These are phyloP conservation scores for Catocala sponsa DNA, from an alignment of 2,888 invertebrate genomes.

Conservation along the genomic window DNA sequence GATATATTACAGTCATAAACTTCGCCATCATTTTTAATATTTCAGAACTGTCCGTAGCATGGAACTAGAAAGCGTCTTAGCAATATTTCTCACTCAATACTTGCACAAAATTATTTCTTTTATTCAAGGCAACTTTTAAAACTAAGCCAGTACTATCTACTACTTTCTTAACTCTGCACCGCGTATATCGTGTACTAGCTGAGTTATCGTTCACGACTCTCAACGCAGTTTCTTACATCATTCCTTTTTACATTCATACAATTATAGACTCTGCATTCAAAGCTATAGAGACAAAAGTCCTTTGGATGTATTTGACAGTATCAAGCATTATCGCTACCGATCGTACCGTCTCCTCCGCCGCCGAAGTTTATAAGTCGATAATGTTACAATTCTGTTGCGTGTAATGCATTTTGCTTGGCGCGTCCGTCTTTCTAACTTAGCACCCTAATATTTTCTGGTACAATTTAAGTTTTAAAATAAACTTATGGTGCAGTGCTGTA, in stretches of 20 bases:
- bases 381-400: conserved; percentile 53
- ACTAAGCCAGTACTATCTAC: conserved; percentile 32
- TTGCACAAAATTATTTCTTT: conserved; percentile 36
- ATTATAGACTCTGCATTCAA: conserved; percentile 34
- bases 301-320: conserved; percentile 25
- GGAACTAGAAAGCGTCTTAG: conserved; percentile 13
- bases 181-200: conserved; percentile 45
- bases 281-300: conserved; percentile 30
- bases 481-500: conserved; percentile 25
- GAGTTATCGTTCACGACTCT: conserved; percentile 50
- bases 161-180: conserved; percentile 46
- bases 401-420: conserved; percentile 42
- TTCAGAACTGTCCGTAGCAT: conserved; percentile 4
- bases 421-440: conserved; percentile 33
- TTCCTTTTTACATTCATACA: conserved; percentile 24
- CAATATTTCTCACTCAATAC: conserved; percentile 22
- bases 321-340: conserved; percentile 31
- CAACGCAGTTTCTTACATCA: conserved; percentile 48
- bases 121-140: conserved; percentile 26
- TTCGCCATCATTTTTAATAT: neutral
- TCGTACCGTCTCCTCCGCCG: conserved; percentile 33
- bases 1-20: neutral
- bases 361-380: conserved; percentile 52
- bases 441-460: conserved; percentile 33
- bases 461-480: conserved; percentile 37